phyloP scores from a whole-genome alignment of 2,797 vertebrate species.

The Setipinna tenuifilis region DNA sequence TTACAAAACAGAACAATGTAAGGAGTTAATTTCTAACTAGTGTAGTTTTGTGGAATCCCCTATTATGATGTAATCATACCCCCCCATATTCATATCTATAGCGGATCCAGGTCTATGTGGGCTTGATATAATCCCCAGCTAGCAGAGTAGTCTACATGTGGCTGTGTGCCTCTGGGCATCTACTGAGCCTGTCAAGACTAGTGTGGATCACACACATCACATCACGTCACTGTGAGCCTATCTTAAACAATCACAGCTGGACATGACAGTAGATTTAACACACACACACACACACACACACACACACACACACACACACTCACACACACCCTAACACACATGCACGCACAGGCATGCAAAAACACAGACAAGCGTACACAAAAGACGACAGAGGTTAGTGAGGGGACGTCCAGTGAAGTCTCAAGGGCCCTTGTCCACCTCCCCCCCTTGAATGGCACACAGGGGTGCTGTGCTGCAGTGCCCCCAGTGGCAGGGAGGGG shows the following conservation, averaged over 20 bases:
- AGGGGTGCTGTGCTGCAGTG: not conserved
- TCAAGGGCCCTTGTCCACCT: not conserved
- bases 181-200: not conserved
- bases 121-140: not conserved
- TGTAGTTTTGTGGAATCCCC: not conserved
- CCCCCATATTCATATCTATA: not conserved
- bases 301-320: no score
- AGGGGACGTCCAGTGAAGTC: not conserved
- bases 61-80: not conserved
- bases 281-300: not conserved
- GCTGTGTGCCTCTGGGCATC: not conserved
- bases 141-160: not conserved
- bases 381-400: constrained; percentile 1
- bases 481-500: not conserved
- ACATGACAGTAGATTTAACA: not conserved
- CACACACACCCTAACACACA: not conserved
- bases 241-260: not conserved
- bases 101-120: not conserved
- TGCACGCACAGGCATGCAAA: not conserved
- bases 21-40: not conserved
- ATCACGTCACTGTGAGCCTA: not conserved
- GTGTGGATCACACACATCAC: not conserved
- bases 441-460: not conserved
- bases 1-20: constrained; percentile 38
- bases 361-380: not conserved